A percentile compares a stretch with the other conserved stretches of the same genome.
Evolutionary conservation across 2,888 invertebrate species (phyloP).

Genomic region (Pseudoips prasinana): DNA sequence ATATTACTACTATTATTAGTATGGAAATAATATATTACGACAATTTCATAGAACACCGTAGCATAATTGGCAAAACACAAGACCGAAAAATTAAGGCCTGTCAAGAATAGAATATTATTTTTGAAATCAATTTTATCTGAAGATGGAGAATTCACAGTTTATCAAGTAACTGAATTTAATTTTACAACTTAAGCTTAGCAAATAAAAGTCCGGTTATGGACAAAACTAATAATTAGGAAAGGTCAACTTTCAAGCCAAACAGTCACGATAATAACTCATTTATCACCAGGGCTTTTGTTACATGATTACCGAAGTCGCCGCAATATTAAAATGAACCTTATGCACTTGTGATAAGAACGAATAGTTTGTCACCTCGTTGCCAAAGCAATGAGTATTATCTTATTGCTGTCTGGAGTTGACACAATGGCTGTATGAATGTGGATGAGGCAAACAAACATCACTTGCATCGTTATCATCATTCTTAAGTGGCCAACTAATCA

Average conservation of each 20-base stretch:
- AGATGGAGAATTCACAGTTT: no score
- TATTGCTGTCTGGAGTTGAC: conserved; percentile 22
- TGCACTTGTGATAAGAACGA: conserved; percentile 35
- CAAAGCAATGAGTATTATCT: conserved; percentile 34
- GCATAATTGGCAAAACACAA: no score
- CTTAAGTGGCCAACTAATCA: no score
- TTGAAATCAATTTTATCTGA: no score
- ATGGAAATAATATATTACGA: no score
- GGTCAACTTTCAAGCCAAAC: conserved; percentile 32
- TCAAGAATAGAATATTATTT: no score
- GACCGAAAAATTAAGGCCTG: no score
- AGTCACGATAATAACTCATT: conserved; percentile 35
- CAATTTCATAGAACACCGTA: no score
- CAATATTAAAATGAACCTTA: conserved; percentile 39
- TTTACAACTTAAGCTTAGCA: no score
- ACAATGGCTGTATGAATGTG: conserved; percentile 21
- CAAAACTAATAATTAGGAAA: conserved; percentile 10
- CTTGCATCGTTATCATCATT: conserved; percentile 8
- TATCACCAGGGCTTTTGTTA: conserved; percentile 39
- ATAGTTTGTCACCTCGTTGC: conserved; percentile 35
- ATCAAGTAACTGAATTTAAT: no score
- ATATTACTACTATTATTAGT: no score
- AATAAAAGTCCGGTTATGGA: conserved; percentile 2
- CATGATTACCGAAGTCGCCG: conserved; percentile 29
- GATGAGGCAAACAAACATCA: conserved; percentile 27